A percentile compares a stretch with the other conserved stretches of the same genome.
Conservation (phyloP, 2,888 invertebrate species). For the Oscheius sp. region DNA sequence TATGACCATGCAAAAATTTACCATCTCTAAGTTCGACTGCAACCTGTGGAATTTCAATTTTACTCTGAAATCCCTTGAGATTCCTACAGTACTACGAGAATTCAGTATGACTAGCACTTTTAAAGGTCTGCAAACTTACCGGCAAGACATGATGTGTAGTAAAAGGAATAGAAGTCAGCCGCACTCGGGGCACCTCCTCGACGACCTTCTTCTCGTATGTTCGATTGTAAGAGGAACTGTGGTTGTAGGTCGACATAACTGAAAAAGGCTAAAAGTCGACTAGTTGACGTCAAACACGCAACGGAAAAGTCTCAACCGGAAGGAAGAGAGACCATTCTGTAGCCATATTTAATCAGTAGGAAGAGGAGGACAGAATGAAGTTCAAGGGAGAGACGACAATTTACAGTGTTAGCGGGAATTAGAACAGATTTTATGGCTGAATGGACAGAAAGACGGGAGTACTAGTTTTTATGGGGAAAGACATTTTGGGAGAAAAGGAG, state of each 20-base stretch:
- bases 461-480: too few relatives aligned
- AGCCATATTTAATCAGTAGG: background rate
- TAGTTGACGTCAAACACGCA: too few relatives aligned
- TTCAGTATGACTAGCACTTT: too few relatives aligned
- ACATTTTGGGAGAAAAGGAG: background rate
- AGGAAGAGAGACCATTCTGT: background rate
- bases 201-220: slow-evolving; percentile 71
- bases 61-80: too few relatives aligned
- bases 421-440: slow-evolving; percentile 18
- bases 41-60: too few relatives aligned
- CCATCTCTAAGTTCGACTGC: too few relatives aligned
- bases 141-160: slow-evolving; percentile 39
- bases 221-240: slow-evolving; percentile 67
- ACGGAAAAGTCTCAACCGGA: background rate
- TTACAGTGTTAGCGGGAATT: slow-evolving; percentile 9
- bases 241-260: slow-evolving; percentile 65
- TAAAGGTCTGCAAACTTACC: too few relatives aligned
- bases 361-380: background rate
- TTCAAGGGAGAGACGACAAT: background rate
- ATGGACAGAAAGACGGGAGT: background rate
- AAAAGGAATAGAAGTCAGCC: slow-evolving; percentile 43
- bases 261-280: background rate
- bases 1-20: too few relatives aligned
- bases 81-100: too few relatives aligned
- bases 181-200: slow-evolving; percentile 51